Conservation (phyloP, 2,797 vertebrate species). For the Euthynnus affinis region DNA sequence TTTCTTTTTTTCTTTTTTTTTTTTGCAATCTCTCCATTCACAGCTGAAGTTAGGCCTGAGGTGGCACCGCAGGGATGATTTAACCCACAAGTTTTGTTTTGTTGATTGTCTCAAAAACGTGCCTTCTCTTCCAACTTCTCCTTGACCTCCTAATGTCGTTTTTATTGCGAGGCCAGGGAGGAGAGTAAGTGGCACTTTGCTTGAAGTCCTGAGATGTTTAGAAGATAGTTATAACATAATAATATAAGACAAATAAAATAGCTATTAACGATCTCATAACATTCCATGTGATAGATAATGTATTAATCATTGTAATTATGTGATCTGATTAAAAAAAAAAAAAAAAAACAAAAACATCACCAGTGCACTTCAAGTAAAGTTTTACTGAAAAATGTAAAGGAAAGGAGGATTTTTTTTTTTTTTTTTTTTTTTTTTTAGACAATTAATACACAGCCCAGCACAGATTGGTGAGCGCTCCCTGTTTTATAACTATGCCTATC, state of each 20-base stretch:
- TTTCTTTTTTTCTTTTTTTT: slow-evolving; percentile 6
- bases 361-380: slow-evolving; percentile 30
- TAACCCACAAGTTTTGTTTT: slow-evolving; percentile 27
- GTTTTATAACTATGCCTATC: slow-evolving; percentile 67
- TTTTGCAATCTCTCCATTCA: slow-evolving; percentile 21
- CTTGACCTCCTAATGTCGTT: slow-evolving; percentile 14
- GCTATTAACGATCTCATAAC: slow-evolving; percentile 31
- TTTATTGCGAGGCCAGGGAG: slow-evolving; percentile 12
- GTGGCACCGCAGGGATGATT: slow-evolving; percentile 24
- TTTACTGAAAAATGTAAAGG: slow-evolving; percentile 6
- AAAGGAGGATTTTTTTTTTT: slow-evolving; percentile 43
- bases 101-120: slow-evolving; percentile 63
- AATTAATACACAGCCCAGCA: slow-evolving; percentile 9
- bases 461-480: slow-evolving; percentile 28
- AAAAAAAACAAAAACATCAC: too few species aligned
- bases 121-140: slow-evolving; percentile 62
- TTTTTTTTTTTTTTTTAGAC: too few species aligned
- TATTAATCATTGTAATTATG: not conserved
- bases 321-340: not conserved
- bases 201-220: slow-evolving; percentile 26
- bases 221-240: not conserved
- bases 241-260: slow-evolving; percentile 1
- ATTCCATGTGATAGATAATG: slow-evolving; percentile 37
- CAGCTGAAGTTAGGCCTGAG: slow-evolving; percentile 35
- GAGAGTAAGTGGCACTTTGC: slow-evolving; percentile 48